Base-by-base conservation (phyloP, 1,140 invertebrate genomes). In the Brachionus manjavacas region DNA sequence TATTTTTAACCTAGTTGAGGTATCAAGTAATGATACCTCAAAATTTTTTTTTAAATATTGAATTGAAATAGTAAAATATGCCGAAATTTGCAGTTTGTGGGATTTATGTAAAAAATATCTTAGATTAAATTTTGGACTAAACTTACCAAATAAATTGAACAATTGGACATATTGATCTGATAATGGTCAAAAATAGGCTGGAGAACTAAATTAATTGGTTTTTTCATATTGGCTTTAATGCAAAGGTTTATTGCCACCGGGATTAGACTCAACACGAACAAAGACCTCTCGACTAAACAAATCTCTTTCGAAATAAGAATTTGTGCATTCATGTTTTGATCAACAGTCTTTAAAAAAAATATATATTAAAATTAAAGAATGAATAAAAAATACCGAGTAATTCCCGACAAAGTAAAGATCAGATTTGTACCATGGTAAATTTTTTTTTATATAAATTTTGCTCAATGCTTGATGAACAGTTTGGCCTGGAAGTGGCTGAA, bases 221-320 rank as follows among this genome's bases (percentile, higher is more conserved):
- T 81, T 81, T 81, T 81, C 39, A 68, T 43, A 46, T 81, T 81
- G 2, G 64, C 20, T 14, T 81, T 81, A 4, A 81, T 39, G n/a
- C 79, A 81, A 16, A 81, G 35, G 41, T 81, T 81, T 23, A 81
- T 81, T 31, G 79, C 79, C 11, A 81, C 60, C 35, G 79, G 79
- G 3, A 64, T 68, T 3, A 81, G 1, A 46, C 79, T 81, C 31
- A 81, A n/a, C 9, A 81, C 79, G 25, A 81, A 81, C 23, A 81
- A n/a, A 64, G 35, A 64, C 25, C 79, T 60, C 20, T 81, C 79
- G 1, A 81, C 64, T 6, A 81, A 9, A 16, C 79, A 81, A 23
- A 81, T 81, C 20, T 81, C 79, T 64, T 81, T 81, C 31, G 52
- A 60, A 9, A 31, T 8, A 14, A 81, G 52, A 25, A 60, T 12